Conservation (phyloP, 2,888 invertebrate genomes). For the Drosophila yooni region DNA sequence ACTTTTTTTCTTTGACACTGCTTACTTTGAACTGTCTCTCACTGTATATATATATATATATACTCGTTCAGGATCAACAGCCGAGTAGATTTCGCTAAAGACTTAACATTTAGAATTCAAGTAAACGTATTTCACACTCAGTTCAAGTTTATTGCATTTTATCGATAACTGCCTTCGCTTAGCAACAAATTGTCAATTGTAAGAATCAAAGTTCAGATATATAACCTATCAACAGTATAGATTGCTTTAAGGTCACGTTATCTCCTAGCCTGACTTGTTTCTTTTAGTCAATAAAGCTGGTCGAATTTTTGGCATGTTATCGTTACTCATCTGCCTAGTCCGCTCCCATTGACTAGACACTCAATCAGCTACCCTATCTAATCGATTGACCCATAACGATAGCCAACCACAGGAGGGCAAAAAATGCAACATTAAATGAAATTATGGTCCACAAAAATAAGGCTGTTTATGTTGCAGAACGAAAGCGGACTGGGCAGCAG, state of each 20-base stretch:
- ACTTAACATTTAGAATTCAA: no score
- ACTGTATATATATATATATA: no score
- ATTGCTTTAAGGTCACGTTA: neutral
- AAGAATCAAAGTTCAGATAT: no score
- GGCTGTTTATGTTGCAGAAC: neutral
- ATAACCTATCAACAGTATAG: no score
- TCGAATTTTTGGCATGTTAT: neutral
- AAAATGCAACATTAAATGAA: conserved; percentile 29
- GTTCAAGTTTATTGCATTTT: no score
- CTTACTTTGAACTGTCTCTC: no score
- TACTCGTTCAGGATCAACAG: no score
- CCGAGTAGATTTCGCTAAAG: no score
- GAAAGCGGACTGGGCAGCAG: neutral
- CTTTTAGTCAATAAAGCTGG: neutral
- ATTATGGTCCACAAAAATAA: conserved; percentile 38
- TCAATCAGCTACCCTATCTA: conserved; percentile 9
- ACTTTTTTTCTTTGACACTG: no score
- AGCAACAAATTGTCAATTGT: no score
- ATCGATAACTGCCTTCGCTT: no score
- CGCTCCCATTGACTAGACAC: neutral
- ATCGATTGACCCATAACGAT: conserved; percentile 7
- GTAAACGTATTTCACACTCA: no score
- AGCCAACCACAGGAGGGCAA: neutral
- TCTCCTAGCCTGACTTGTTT: neutral
- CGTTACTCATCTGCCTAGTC: neutral